These are phyloP conservation scores for Diabrotica undecimpunctata DNA, from an alignment of 1,140 invertebrate genomes.

Conservation along the genomic window DNA sequence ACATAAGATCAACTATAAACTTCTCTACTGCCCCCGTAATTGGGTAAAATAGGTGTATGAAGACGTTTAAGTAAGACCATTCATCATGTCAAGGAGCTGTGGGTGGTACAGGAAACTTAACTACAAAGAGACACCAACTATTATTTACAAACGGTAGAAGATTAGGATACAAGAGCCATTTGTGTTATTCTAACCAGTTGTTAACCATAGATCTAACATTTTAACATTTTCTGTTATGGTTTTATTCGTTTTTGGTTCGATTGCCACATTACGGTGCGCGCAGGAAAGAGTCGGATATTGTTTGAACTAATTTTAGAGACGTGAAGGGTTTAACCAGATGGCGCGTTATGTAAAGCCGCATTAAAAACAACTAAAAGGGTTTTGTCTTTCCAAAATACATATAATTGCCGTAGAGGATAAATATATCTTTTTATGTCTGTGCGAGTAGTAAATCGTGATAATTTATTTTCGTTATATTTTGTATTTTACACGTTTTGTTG, in stretches of 20 bases:
- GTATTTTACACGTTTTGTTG: too few relatives aligned
- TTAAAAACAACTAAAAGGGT: too few relatives aligned
- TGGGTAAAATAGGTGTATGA: constrained; percentile 27
- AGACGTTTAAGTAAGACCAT: constrained; percentile 42
- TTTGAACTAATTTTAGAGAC: too few relatives aligned
- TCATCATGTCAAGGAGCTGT: constrained; percentile 38
- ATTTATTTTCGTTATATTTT: too few relatives aligned
- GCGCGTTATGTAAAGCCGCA: too few relatives aligned
- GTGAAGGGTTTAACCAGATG: too few relatives aligned
- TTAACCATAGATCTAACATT: constrained; percentile 24
- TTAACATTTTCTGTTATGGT: background rate
- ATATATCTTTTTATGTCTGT: too few relatives aligned
- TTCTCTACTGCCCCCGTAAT: constrained; percentile 4
- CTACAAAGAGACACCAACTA: constrained; percentile 29
- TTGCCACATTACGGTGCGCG: too few relatives aligned
- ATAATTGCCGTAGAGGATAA: too few relatives aligned
- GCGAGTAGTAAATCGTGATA: too few relatives aligned
- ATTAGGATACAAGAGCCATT: constrained; percentile 17
- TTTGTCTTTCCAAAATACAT: too few relatives aligned
- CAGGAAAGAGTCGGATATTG: too few relatives aligned
- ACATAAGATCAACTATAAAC: background rate
- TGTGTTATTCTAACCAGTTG: constrained; percentile 22
- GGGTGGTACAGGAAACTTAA: constrained; percentile 39
- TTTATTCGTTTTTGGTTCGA: constrained; percentile 9
- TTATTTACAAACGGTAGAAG: constrained; percentile 29